These are phyloP conservation scores for Ametastegia equiseti DNA, from an alignment of 2,888 invertebrate species.

Conservation along the genomic window DNA sequence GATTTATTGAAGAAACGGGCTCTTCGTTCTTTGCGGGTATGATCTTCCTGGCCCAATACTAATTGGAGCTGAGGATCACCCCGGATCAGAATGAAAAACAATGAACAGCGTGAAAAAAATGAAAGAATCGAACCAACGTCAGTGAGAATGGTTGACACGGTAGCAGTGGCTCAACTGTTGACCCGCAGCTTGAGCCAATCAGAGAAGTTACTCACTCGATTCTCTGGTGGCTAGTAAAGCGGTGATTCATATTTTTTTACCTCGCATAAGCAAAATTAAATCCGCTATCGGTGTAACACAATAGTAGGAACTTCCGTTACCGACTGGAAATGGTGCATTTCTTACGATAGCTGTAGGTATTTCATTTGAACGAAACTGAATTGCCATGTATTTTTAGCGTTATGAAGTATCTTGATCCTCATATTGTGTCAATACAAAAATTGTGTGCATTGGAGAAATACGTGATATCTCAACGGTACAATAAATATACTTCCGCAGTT, in stretches of 20 bases:
- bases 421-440: background rate
- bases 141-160: background rate
- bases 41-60: background rate
- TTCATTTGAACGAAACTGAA: background rate
- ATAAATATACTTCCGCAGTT: background rate
- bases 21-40: background rate
- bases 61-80: background rate
- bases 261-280: background rate
- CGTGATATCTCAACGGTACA: background rate
- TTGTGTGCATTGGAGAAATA: background rate
- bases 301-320: background rate
- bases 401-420: background rate
- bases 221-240: background rate
- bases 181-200: background rate
- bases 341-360: background rate
- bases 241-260: background rate
- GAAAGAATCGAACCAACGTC: background rate
- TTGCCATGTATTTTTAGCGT: background rate
- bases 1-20: background rate
- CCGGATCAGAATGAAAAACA: background rate
- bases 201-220: background rate
- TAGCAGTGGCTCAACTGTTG: background rate
- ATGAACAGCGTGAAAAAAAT: background rate
- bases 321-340: background rate
- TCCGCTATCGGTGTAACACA: background rate